Evolutionary conservation across 2,888 invertebrate genomes (phyloP), one percentile per base, ranked within the genome.

Genomic region (Thereva nobilitata): DNA sequence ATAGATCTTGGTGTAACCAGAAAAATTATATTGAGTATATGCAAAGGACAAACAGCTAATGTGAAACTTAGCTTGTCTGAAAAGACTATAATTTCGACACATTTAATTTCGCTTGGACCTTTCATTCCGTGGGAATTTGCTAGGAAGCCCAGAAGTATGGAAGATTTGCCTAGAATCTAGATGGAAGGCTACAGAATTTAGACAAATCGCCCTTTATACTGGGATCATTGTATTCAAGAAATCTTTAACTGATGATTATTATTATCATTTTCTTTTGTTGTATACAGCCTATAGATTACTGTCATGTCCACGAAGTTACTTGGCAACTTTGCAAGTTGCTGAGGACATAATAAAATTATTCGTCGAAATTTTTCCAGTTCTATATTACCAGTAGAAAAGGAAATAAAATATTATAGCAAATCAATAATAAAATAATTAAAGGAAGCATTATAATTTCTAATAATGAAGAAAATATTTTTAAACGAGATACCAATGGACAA

Each of bases 161-260:
- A 68, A 3, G 66, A 70, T 42, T 7, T 67, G 44, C 6, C 10
- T 4, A 64, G 53, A 50, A 40, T 5, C 10, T 4, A 64, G 53
- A 50, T 70, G 66, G 66, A 70, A 70, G 37, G 65, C 56, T n/a
- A 68, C 57, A 34, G 57, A 68, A 35, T 67, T 67, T 50, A 4
- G 68, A 10, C 52, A 67, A 45, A 66, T 70, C 34, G 45, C 66
- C 44, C 53, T 70, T 38, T 70, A 67, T 45, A 57, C 68, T 1
- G 68, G 66, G 3, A 66, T 68, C 5, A 41, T 65, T 9, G 67
- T 68, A 37, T 67, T 67, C 4, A 67, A 59, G 56, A 35, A 50
- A 5, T 12, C 64, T 52, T 23, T 68, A 59, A 38, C 66, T 38
- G 38, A 63, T 38, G 53, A 69, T 54, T 10, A 64, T 9, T 67